A percentile compares a stretch with the other conserved stretches of the same genome.
Evolutionary conservation across 2,888 invertebrate genomes (phyloP).

Genomic region (Drosophila falleni): DNA sequence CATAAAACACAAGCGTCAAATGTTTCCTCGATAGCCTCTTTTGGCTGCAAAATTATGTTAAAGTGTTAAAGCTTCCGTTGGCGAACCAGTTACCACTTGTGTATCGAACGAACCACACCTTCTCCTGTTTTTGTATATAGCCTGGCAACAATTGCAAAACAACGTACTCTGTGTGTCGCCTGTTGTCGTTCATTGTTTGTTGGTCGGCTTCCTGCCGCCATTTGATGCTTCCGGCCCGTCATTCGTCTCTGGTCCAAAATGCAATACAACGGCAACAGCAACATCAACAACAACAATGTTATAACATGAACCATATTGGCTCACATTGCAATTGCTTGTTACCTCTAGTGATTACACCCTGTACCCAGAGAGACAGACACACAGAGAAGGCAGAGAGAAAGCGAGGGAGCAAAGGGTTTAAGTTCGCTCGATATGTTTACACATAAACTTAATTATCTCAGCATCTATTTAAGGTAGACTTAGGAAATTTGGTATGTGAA

Average conservation of each 20-base stretch:
- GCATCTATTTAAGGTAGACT: not conserved
- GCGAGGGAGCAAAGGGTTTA: not conserved
- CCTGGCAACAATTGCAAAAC: constrained; percentile 50
- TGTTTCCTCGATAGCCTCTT: constrained; percentile 62
- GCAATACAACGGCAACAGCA: constrained; percentile 11
- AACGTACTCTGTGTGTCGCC: constrained; percentile 27
- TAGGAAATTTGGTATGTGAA: not conserved
- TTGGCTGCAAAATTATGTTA: constrained; percentile 66
- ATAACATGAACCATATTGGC: constrained; percentile 15
- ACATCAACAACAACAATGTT: not conserved
- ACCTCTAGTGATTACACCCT: constrained; percentile 29
- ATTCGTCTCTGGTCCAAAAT: constrained; percentile 42
- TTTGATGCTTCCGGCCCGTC: constrained; percentile 68
- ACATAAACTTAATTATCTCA: constrained; percentile 5
- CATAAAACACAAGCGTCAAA: constrained; percentile 49
- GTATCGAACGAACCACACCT: constrained; percentile 17
- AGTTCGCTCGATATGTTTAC: constrained; percentile 1
- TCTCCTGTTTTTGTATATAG: not conserved
- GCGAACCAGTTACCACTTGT: constrained; percentile 45
- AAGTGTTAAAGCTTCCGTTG: constrained; percentile 70
- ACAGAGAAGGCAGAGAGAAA: not conserved
- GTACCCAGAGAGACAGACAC: not conserved
- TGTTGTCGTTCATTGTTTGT: constrained; percentile 64
- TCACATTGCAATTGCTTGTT: constrained; percentile 41
- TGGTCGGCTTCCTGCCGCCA: constrained; percentile 70